phyloP scores from a whole-genome alignment of 2,888 invertebrate genomes.

The Penaeus monodon region DNA sequence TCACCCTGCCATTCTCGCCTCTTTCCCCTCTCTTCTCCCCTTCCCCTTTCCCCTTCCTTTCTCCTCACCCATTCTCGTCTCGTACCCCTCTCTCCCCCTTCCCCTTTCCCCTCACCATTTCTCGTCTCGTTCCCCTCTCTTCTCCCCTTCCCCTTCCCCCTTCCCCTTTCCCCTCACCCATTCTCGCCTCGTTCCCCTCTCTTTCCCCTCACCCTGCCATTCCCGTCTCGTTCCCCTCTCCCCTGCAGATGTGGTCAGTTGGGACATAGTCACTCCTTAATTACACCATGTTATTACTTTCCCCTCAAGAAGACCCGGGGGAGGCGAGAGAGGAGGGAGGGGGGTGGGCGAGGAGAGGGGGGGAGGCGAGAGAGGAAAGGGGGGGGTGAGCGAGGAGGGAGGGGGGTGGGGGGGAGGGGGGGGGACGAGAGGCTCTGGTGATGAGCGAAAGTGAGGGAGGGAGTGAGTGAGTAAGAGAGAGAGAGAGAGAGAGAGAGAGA shows the following conservation, averaged over 20 bases:
- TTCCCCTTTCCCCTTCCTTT: background rate
- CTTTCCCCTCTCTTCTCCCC: no score
- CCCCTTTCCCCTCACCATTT: background rate
- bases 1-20: no score
- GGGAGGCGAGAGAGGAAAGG: background rate
- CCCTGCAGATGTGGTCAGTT: background rate
- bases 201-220: background rate
- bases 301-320: no score
- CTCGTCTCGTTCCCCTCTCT: background rate
- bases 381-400: background rate
- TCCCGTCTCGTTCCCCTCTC: background rate
- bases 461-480: background rate
- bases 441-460: background rate
- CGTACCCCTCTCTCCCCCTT: background rate
- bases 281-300: no score
- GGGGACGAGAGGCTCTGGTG: background rate
- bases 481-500: background rate
- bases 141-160: background rate
- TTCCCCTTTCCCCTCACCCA: background rate
- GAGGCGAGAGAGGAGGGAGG: background rate
- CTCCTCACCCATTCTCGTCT: background rate
- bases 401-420: background rate
- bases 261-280: no score
- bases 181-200: background rate
- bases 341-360: background rate